phyloP scores from a whole-genome alignment of 2,888 invertebrate species.

The Eupithecia centaureata region DNA sequence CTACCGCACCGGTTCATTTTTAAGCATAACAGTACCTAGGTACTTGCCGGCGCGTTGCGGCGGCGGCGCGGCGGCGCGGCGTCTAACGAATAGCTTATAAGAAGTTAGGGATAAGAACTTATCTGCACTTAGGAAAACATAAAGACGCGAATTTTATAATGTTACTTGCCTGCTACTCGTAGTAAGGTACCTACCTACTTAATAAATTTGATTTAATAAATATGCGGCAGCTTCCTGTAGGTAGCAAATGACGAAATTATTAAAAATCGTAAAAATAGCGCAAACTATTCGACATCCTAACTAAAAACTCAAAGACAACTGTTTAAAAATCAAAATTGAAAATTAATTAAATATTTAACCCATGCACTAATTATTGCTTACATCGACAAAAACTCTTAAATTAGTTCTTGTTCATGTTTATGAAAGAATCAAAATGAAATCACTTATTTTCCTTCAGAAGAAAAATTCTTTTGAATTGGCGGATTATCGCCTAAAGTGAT shows the following conservation, averaged over 20 bases:
- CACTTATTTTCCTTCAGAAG: too few species aligned
- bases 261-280: neutral
- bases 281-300: neutral
- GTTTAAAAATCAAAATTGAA: neutral
- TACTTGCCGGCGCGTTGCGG: too few species aligned
- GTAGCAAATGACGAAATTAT: neutral
- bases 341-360: too few species aligned
- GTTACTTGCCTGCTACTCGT: neutral
- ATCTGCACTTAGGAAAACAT: neutral
- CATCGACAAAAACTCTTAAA: neutral
- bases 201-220: neutral
- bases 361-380: too few species aligned
- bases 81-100: neutral
- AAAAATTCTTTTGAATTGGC: too few species aligned
- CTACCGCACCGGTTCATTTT: too few species aligned
- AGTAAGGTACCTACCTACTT: neutral
- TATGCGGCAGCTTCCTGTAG: neutral
- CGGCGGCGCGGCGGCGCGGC: neutral
- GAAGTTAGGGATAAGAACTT: neutral
- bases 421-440: too few species aligned
- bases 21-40: neutral
- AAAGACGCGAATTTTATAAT: neutral
- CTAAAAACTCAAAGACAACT: neutral
- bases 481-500: too few species aligned
- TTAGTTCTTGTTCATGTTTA: neutral